Base-by-base conservation (phyloP, 2,113 vertebrate genomes). In the Phalacrocorax carbo region DNA sequence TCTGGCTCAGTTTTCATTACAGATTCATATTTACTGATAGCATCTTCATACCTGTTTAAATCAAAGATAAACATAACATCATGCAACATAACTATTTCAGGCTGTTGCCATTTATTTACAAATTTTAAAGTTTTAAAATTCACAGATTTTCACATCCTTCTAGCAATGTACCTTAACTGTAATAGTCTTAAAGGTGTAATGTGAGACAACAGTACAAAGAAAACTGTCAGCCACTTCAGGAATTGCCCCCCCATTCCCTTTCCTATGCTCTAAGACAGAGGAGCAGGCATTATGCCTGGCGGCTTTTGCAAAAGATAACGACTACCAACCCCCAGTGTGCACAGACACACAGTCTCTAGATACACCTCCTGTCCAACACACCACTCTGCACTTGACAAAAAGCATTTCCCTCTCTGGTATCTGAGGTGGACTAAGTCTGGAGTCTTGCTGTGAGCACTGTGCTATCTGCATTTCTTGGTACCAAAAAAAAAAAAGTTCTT, bases 1-100 rank as follows among this genome's bases (percentile, higher is more conserved):
- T 98, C 97, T 64, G 99, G 99, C 91, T 99, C 99, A 2, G 98
- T 99, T 97, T 99, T 99, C 98, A 99, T 99, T 94, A 99, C 99
- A 2, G 98, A 97, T 34, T 99, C 98, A 0, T 99, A 99, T 96
- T 99, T 99, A 95, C 82, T 98, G 72, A 98, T 98, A 11, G 99
- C 99, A 11, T 99, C 99, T 82, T 98, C 98, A 54, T 99, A 99
- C 87, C 99, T 99, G 82, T 94, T 88, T 71, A 89, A 64, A 93
- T 49, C 30, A 84, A 87, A 78, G 57, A 72, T 54, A 70, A 72
- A 27, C 15, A 5, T 11, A 54, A 2, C 46, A 68, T 34, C 40
- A 69, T n/a, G 10, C 21, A 36, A 52, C 10, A 4, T 8, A 78
- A 2, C 36, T 38, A 25, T 16, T 66, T 71, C 38, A 82, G n/a